phyloP scores from a whole-genome alignment of 2,888 invertebrate genomes.

The Subacronicta megacephala region DNA sequence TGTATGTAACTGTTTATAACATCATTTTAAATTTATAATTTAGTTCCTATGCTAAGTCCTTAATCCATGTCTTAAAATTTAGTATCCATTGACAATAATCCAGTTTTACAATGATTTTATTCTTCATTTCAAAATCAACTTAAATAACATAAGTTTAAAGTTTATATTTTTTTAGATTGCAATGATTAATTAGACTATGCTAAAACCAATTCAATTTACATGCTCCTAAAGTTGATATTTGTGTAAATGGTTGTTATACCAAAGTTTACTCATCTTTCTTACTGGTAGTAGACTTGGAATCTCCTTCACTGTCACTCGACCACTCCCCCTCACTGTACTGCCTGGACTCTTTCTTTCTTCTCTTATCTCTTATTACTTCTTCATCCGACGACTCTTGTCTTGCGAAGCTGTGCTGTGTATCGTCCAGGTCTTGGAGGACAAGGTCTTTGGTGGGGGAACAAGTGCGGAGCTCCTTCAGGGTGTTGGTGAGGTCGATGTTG shows the following conservation, averaged over 20 bases:
- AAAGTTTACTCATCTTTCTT: slow-evolving; percentile 42
- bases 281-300: slow-evolving; percentile 66
- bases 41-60: too few species aligned
- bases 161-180: neutral
- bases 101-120: too few species aligned
- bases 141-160: neutral
- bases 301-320: slow-evolving; percentile 81
- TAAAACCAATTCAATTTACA: neutral
- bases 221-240: neutral
- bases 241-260: neutral
- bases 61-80: too few species aligned
- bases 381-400: slow-evolving; percentile 64
- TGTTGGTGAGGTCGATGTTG: slow-evolving; percentile 76
- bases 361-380: slow-evolving; percentile 57
- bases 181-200: slow-evolving; percentile 3
- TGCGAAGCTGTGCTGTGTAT: slow-evolving; percentile 36
- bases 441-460: slow-evolving; percentile 79
- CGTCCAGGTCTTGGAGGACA: slow-evolving; percentile 60
- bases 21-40: too few species aligned
- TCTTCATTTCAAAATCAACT: too few species aligned
- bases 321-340: slow-evolving; percentile 86
- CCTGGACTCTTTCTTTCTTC: slow-evolving; percentile 71
- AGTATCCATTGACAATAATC: too few species aligned
- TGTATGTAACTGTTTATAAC: too few species aligned
- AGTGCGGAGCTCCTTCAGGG: slow-evolving; percentile 77